These are phyloP conservation scores for Artemia sinica DNA, from an alignment of 2,888 invertebrate genomes.

Conservation along the genomic window DNA sequence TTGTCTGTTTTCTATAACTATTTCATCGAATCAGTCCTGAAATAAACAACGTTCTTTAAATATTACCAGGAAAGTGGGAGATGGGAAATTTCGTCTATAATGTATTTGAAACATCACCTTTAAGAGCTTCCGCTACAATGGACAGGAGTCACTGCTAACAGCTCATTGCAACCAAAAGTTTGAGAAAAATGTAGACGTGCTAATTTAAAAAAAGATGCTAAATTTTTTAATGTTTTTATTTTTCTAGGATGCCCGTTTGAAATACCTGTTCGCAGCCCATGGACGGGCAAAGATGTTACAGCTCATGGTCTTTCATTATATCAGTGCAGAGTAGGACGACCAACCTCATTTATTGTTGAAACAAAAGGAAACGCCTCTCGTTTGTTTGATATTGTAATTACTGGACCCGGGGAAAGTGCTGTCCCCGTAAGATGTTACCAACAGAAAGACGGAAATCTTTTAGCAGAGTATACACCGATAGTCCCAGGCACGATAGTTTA, in stretches of 20 bases:
- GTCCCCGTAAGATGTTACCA: slow-evolving; percentile 83
- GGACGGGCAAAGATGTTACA: slow-evolving; percentile 52
- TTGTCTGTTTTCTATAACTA: no score
- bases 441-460: slow-evolving; percentile 81
- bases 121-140: no score
- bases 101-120: no score
- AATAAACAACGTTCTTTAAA: no score
- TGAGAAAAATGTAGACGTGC: not conserved
- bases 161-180: no score
- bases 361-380: slow-evolving; percentile 60
- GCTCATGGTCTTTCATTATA: slow-evolving; percentile 67
- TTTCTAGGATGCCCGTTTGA: slow-evolving; percentile 40
- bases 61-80: no score
- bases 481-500: slow-evolving; percentile 20
- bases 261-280: slow-evolving; percentile 42
- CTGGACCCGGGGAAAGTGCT: slow-evolving; percentile 54
- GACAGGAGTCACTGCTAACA: no score
- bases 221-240: slow-evolving; percentile 18
- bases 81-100: no score
- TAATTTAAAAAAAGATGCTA: not conserved
- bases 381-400: slow-evolving; percentile 67
- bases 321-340: slow-evolving; percentile 54
- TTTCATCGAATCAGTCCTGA: no score
- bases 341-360: slow-evolving; percentile 72
- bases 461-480: slow-evolving; percentile 77